phyloP scores from a whole-genome alignment of 1,140 invertebrate genomes.

The Campoletis sonorensis region DNA sequence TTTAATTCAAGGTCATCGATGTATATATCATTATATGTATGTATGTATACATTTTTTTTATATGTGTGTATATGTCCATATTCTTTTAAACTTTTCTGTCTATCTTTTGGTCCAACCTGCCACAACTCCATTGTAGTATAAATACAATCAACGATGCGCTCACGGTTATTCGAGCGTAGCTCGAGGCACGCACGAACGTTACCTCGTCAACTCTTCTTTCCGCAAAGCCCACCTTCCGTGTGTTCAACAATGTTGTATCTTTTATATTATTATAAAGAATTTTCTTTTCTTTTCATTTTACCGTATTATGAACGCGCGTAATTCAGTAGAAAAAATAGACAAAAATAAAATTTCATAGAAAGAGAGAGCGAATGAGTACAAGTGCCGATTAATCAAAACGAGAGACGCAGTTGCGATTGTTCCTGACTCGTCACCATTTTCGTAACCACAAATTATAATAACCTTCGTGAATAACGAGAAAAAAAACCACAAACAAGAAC shows the following conservation, averaged over 20 bases:
- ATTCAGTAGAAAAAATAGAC: neutral
- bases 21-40: constrained; percentile 46
- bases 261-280: too few relatives aligned
- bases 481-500: too few relatives aligned
- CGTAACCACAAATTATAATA: neutral
- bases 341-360: neutral
- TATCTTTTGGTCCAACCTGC: constrained; percentile 4
- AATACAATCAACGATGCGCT: neutral
- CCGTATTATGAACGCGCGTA: neutral
- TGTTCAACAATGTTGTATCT: neutral
- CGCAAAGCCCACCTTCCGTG: constrained; percentile 4
- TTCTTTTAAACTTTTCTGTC: constrained; percentile 28
- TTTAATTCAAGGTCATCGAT: constrained; percentile 30
- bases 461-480: neutral
- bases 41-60: too few relatives aligned
- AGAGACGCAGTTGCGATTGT: neutral
- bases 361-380: neutral
- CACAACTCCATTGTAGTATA: constrained; percentile 23
- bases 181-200: neutral
- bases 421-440: neutral
- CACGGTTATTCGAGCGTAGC: neutral
- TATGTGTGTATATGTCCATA: too few relatives aligned
- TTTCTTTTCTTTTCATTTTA: neutral
- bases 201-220: neutral
- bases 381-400: neutral